Conservation (phyloP, 2,888 invertebrate species). For the Argyra leucocephala region DNA sequence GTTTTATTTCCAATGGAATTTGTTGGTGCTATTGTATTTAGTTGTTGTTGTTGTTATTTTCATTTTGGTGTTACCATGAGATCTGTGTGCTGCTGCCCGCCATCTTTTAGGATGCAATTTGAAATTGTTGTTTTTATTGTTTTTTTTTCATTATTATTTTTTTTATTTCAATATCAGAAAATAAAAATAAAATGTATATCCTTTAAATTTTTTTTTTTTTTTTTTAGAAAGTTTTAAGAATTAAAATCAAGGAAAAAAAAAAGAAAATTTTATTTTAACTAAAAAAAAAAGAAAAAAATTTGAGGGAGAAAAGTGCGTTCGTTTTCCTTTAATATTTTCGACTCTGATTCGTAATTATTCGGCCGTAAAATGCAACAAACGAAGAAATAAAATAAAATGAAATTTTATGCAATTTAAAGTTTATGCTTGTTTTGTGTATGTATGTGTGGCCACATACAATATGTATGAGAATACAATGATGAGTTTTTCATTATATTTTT, state of each 20-base stretch:
- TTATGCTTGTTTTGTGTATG: not conserved
- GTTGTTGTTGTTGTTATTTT: too few species aligned
- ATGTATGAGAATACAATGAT: too few species aligned
- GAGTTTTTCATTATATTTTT: too few species aligned
- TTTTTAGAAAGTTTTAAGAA: constrained; percentile 2
- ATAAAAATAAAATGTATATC: not conserved
- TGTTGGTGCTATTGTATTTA: too few species aligned
- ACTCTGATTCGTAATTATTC: not conserved
- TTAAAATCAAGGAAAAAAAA: not conserved
- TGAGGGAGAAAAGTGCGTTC: not conserved
- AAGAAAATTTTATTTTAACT: not conserved
- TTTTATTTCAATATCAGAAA: too few species aligned
- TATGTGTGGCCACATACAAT: too few species aligned
- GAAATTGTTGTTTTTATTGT: not conserved
- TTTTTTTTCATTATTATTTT: too few species aligned
- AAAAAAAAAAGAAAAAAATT: not conserved
- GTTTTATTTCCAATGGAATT: too few species aligned
- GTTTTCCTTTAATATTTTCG: not conserved
- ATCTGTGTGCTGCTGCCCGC: not conserved
- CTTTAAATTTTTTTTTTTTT: not conserved
- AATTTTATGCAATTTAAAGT: not conserved
- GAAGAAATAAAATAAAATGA: not conserved
- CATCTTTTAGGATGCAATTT: not conserved
- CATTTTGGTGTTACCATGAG: not conserved
- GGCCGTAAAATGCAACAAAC: not conserved